Percentiles rank a stretch among this genome's conserved stretches.
phyloP scores from a whole-genome alignment of 2,888 invertebrate genomes.

The Branchellion lobata region DNA sequence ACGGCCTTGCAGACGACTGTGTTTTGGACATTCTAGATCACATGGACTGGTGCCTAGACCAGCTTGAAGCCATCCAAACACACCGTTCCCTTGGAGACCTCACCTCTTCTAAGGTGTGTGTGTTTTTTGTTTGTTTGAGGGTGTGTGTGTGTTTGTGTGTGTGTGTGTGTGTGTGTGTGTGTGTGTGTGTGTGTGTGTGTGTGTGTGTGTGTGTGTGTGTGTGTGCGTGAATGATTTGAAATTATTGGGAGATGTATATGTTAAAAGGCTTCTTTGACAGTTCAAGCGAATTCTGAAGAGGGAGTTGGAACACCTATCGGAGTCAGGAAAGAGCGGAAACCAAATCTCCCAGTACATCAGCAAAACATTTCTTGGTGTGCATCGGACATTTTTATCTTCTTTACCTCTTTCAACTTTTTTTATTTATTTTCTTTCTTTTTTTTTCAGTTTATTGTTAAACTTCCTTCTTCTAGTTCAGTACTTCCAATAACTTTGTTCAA shows the following conservation, averaged over 20 bases:
- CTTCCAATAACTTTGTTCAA: too few species aligned
- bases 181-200: conserved; percentile 10
- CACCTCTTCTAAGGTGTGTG: conserved; percentile 92
- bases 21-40: conserved; percentile 96
- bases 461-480: not conserved
- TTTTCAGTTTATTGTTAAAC: conserved; percentile 53
- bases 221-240: not conserved
- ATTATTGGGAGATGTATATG: too few species aligned
- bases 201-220: not conserved
- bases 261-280: too few species aligned
- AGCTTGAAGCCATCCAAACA: conserved; percentile 98
- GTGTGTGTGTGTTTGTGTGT: too few species aligned
- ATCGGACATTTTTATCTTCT: not conserved
- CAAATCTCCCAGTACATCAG: conserved; percentile 99
- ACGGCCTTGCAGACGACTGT: conserved; percentile 71
- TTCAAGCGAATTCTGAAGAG: conserved; percentile 99
- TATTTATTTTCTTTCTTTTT: too few species aligned
- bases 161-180: not conserved
- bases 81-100: conserved; percentile 98
- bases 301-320: conserved; percentile 97
- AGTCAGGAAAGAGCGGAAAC: conserved; percentile 96
- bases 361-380: conserved; percentile 95
- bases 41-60: conserved; percentile 99
- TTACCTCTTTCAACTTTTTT: too few species aligned
- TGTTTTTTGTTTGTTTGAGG: not conserved